phyloP scores from a whole-genome alignment of 2,797 vertebrate species.

The Karalla daura region DNA sequence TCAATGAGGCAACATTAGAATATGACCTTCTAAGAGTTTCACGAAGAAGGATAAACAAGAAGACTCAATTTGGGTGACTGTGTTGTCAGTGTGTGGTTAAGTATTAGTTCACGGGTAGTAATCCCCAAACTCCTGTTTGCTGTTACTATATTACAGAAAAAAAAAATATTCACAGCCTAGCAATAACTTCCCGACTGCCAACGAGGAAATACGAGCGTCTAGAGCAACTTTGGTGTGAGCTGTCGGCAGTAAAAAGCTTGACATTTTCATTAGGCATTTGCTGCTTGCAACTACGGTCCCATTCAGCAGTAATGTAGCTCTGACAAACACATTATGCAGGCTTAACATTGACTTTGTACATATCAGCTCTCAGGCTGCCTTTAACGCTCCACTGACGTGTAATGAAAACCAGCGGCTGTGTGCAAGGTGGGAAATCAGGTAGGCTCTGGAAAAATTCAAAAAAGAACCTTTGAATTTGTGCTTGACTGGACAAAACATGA shows the following conservation, averaged over 20 bases:
- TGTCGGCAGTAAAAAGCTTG: conserved; percentile 22
- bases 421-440: conserved; percentile 11
- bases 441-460: conserved; percentile 10
- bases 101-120: neutral
- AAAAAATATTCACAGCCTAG: neutral
- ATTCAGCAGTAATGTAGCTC: conserved; percentile 23
- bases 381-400: conserved; percentile 31
- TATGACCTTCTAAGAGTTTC: no score
- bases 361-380: conserved; percentile 22
- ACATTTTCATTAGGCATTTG: conserved; percentile 32
- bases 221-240: conserved; percentile 15
- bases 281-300: neutral
- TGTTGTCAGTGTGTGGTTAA: neutral
- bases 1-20: no score
- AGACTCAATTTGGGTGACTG: no score
- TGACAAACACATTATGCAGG: conserved; percentile 35
- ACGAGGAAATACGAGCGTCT: conserved; percentile 8
- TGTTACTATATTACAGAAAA: conserved; percentile 8
- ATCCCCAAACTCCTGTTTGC: neutral
- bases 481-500: conserved; percentile 11
- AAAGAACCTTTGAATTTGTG: neutral
- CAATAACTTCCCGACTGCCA: conserved; percentile 15
- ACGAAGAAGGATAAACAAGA: no score
- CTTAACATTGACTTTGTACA: conserved; percentile 6
- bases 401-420: conserved; percentile 20